A percentile compares a stretch with the other conserved stretches of the same genome.
Conservation (phyloP, 2,113 vertebrate species). For the Cynopterus brachyotis region DNA sequence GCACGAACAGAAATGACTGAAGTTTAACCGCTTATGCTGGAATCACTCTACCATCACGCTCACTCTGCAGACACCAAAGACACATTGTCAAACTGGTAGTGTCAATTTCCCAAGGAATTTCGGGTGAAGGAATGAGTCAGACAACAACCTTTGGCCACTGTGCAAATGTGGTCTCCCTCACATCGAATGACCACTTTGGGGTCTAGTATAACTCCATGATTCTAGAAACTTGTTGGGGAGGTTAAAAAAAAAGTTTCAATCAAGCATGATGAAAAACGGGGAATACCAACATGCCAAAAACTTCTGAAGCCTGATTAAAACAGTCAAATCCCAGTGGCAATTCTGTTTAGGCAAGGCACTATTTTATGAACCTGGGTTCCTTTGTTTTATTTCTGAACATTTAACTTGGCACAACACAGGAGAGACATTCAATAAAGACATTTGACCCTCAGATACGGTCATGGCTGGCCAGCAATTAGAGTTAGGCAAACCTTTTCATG, state of each 20-base stretch:
- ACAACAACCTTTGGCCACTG: background rate
- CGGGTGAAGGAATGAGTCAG: background rate
- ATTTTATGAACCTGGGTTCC: background rate
- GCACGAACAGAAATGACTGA: background rate
- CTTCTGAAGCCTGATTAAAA: background rate
- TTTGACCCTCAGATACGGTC: accelerated
- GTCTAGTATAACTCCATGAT: background rate
- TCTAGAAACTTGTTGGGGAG: background rate
- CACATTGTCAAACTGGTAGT: background rate
- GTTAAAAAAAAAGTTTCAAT: background rate
- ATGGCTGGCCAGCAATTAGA: background rate
- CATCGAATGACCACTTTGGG: background rate
- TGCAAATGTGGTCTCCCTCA: background rate
- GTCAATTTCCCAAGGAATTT: background rate
- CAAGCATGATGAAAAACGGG: background rate
- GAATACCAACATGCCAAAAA: background rate
- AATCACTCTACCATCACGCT: background rate
- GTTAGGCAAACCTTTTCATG: slow-evolving; percentile 90
- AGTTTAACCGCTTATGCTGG: background rate
- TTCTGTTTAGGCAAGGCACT: background rate
- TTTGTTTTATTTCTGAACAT: background rate
- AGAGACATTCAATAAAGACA: background rate
- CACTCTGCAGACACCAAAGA: background rate
- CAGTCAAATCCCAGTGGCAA: background rate
- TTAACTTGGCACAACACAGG: background rate